Base-by-base conservation (phyloP, 1,140 invertebrate genomes). In the Penaeus chinensis region DNA sequence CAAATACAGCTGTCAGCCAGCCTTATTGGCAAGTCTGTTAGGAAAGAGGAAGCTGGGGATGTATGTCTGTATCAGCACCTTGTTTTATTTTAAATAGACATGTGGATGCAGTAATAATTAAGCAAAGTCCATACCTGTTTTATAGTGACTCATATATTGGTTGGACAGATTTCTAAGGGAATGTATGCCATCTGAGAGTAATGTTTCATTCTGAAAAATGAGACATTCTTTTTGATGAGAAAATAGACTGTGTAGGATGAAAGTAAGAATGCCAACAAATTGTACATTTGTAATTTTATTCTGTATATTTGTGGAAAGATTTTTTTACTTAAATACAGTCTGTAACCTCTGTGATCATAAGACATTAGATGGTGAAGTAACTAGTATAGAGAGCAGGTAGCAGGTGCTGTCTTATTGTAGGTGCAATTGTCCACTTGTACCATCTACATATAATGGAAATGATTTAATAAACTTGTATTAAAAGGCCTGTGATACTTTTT, bases 251-350 rank as follows among this genome's bases (percentile, higher is more conserved):
- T n/a, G 13, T 27, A 63, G 47, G 32, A 63, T 81, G 69, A 66
- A 24, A 76, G 82, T 42, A 61, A 61, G 82, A 60, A 74, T 54
- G 76, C 60, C 42, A 74, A 74, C 65, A 84, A 76, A 84, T 54
- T 84, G 82, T 84, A 84, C 71, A 84, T 84, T 84, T 84, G 82
- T 84, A 84, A 74, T 32, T 74, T 84, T 84, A 66, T 71, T 74
- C n/a, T 84, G 82, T 71, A 84, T 76, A 84, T 76, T 54, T 76
- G 82, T 61, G 62, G 37, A 24, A 61, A 84, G 47, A 22, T 76
- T 84, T 84, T 84, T 84, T 66, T 84, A 84, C 82, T 84, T 76
- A 42, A 76, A 24, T 69, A 76, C 82, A 32, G 16, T 81, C 37
- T 60, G 37, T 60, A 82, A 32, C 37, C 42, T 54, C 65, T 71